phyloP scores from a whole-genome alignment of 2,113 vertebrate species.

The Callorhinus ursinus region DNA sequence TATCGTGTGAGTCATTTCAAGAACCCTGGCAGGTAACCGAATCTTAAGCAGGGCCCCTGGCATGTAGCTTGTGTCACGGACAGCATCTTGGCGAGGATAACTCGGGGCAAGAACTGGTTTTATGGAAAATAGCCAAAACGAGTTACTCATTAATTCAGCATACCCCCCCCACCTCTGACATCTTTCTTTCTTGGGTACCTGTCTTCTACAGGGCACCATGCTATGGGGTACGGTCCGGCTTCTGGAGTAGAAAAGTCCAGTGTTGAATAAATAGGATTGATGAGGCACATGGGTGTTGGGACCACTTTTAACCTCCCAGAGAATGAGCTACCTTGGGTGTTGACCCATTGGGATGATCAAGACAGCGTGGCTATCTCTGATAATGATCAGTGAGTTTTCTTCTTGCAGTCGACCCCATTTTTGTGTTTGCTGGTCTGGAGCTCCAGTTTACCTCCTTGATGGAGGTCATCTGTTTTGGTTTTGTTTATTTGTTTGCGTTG shows the following conservation, averaged over 20 bases:
- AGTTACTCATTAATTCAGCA: not conserved
- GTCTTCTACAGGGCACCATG: not conserved
- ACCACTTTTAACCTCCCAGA: no score
- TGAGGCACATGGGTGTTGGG: not conserved
- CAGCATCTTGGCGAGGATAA: not conserved
- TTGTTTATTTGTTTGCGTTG: not conserved
- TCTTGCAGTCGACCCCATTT: not conserved
- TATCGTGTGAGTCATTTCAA: not conserved
- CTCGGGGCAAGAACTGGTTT: not conserved
- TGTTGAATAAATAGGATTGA: not conserved
- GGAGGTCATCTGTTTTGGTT: not conserved
- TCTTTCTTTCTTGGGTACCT: not conserved
- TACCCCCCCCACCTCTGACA: fast-evolving
- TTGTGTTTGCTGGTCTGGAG: not conserved
- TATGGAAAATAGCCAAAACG: not conserved
- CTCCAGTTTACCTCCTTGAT: not conserved
- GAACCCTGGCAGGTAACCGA: not conserved
- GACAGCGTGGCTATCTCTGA: not conserved
- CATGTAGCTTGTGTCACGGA: not conserved
- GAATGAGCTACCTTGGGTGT: not conserved
- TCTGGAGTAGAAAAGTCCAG: not conserved
- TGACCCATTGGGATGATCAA: not conserved
- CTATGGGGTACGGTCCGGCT: not conserved
- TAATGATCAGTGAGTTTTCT: not conserved
- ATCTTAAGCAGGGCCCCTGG: not conserved